Base-by-base conservation (phyloP, 2,888 invertebrate species). In the Ophion ventricosus region DNA sequence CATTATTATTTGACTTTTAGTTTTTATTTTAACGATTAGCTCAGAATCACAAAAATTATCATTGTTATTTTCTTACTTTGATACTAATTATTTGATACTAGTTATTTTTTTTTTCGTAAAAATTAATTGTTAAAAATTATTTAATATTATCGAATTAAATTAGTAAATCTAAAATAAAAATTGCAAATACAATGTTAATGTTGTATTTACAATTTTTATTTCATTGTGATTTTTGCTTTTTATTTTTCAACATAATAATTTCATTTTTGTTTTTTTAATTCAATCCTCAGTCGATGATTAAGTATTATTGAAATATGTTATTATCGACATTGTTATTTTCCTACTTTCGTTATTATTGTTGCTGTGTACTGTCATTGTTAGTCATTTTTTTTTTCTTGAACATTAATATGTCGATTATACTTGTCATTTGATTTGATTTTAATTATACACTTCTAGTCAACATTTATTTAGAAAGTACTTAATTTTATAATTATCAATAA, bases 11-110 rank as follows among this genome's bases (percentile, higher is more conserved):
- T 4, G 1, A 29, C 14, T 61, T 61, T 61, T 23, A 93, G 92
- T 94, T 94, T 90, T 3, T 90, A 8, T 35, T 35, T 35, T 8
- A 35, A 35, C 0, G 35, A 35, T 35, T 35, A 35, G 35, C 8
- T 35, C 8, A 8, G 8, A 35, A 35, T 35, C 5, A 35, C 35
- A 4, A 40, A 25, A 40, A 40, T 67, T 2, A 11, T 66, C 29
- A 7, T 49, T 17, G 14, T 49, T 49, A 17, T 17, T 49, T 49
- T 49, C 49, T 49, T 14, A 49, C 49, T 49, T 14, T 49, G 49
- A 49, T 49, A 14, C 14, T 49, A 1, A 49, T 49, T 11, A 14
- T 49, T 49, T 49, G 14, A 49, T 0, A 1, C 14, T 49, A 49
- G 14, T 14, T 49, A 49, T 49, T 49, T 49, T 35, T 49, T 25